Conservation (phyloP, 2,113 vertebrate genomes). For the Formicarius rufipectus region DNA sequence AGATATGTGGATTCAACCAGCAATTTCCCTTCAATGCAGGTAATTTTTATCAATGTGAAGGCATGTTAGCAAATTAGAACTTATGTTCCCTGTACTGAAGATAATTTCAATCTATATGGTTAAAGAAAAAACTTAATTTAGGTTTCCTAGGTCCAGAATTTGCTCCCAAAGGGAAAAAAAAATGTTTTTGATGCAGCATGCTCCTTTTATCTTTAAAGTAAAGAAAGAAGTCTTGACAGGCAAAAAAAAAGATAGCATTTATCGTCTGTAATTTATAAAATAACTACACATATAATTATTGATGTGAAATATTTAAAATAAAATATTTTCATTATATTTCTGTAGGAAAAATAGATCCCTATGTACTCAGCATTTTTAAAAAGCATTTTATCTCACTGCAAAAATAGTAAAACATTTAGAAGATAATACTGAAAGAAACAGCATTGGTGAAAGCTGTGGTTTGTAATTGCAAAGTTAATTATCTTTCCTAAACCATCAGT, state of each 20-base stretch:
- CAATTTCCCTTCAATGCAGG: background rate
- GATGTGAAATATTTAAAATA: slow-evolving; percentile 71
- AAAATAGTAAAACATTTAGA: slow-evolving; percentile 75
- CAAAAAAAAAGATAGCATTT: slow-evolving; percentile 9
- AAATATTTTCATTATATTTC: slow-evolving; percentile 63
- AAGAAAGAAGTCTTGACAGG: slow-evolving; percentile 9
- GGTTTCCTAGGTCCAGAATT: background rate
- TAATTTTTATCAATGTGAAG: background rate
- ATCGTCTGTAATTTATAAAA: slow-evolving; percentile 44
- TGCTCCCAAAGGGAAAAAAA: slow-evolving; percentile 18
- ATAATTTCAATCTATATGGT: background rate
- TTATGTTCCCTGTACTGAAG: background rate
- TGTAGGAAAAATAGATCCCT: slow-evolving; percentile 59
- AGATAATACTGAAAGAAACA: slow-evolving; percentile 76
- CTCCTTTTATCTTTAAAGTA: background rate
- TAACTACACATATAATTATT: slow-evolving; percentile 47
- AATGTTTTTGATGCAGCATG: slow-evolving; percentile 11
- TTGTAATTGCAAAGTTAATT: slow-evolving; percentile 99
- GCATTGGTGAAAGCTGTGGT: slow-evolving; percentile 82
- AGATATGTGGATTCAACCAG: slow-evolving; percentile 9
- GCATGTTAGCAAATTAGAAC: background rate
- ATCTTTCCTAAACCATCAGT: slow-evolving; percentile 97
- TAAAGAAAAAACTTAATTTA: background rate
- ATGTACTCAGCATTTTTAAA: slow-evolving; percentile 56
- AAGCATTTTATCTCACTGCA: slow-evolving; percentile 67